Evolutionary conservation across 2,113 vertebrate species (phyloP).

Genomic region (Epinephelus moara): DNA sequence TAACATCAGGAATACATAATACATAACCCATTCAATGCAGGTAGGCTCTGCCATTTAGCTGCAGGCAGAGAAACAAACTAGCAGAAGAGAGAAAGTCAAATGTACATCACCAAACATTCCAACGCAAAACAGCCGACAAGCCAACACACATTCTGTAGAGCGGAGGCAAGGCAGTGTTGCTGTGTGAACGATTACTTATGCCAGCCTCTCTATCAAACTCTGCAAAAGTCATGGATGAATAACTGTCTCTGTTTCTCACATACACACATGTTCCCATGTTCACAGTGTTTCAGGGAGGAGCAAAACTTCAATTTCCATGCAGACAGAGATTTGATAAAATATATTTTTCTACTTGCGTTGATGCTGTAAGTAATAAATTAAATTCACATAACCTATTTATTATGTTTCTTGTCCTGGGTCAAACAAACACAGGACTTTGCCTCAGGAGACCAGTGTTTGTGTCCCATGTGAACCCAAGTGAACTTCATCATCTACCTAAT

Average conservation of each 20-base stretch:
- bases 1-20: constrained; percentile 38
- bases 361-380: neutral
- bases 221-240: neutral
- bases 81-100: constrained; percentile 21
- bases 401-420: too few relatives aligned
- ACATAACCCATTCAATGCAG: constrained; percentile 25
- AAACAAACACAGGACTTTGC: too few relatives aligned
- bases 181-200: neutral
- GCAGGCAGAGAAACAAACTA: constrained; percentile 36
- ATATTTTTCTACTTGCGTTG: neutral
- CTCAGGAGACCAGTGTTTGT: too few relatives aligned
- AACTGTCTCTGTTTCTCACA: neutral
- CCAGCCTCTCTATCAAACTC: constrained; percentile 12
- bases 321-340: neutral
- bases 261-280: neutral
- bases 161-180: neutral
- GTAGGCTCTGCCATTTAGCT: constrained; percentile 44
- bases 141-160: constrained; percentile 60
- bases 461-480: too few relatives aligned
- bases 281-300: neutral
- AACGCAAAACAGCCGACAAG: constrained; percentile 53
- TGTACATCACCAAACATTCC: constrained; percentile 58
- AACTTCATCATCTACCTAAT: too few relatives aligned
- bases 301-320: neutral
- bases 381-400: too few relatives aligned